Base-by-base conservation (phyloP, 2,888 invertebrate genomes). In the Magallana nippona region DNA sequence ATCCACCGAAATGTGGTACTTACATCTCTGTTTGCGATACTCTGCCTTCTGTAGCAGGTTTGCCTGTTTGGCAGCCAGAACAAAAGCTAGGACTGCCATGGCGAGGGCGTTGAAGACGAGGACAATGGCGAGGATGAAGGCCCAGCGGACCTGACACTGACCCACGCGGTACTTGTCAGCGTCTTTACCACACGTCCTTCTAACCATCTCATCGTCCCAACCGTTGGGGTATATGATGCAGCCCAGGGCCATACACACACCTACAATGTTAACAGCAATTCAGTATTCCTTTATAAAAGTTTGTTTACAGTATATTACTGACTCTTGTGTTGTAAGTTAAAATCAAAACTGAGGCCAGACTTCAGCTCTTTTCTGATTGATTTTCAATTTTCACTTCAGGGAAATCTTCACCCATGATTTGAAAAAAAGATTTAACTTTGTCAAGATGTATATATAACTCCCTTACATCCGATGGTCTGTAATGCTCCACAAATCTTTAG, bases 401-500 rank as follows among this genome's bases (percentile, higher is more conserved):
- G 44, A 44, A 44, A 8, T 44, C 44, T 44, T 44, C 44, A 44
- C 5, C 44, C 44, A 44, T 44, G 8, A 44, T 44, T 44, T 44
- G 44, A 8, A 44, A 44, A 44, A 44, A 8, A 44, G 8, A 44
- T 44, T 5, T 5, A 44, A 32, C 3, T 32, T 32, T 32, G 5
- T 32, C 32, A 32, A 3, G 2, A 32, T 32, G 32, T 32, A 32
- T 32, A 32, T 3, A 44, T 44, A 44, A 44, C 44, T n/a, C 71
- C 22, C 27, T 78, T 85, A 89, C 89, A 89, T 88, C 88, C 98
- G 89, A 98, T 95, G n/a, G 98, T 95, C 95, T 99, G 99, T 95
- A 99, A 96, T 97, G 98, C 98, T 79, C 97, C 98, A 93, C 98
- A 98, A 86, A 98, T 96, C 93, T 97, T 97, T 95, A 98, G 98